Percentiles rank a stretch among this genome's conserved stretches.
Conservation (phyloP, 2,113 vertebrate genomes). For the Tympanuchus pallidicinctus region DNA sequence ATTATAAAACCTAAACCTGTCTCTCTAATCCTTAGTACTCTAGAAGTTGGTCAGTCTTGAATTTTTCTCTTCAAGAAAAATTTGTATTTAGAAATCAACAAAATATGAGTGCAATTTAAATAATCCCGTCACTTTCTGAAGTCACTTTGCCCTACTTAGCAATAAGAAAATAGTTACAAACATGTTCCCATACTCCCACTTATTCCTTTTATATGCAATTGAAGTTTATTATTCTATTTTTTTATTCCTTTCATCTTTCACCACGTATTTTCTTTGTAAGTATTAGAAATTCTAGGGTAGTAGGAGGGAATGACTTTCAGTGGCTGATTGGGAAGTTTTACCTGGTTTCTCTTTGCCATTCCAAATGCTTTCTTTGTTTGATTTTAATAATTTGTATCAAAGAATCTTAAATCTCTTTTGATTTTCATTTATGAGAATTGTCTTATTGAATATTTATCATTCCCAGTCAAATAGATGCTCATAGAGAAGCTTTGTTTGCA, state of each 20-base stretch:
- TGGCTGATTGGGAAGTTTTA: neutral
- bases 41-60: neutral
- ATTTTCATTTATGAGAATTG: neutral
- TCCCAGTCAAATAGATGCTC: neutral
- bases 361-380: neutral
- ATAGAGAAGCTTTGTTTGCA: neutral
- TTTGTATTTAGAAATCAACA: neutral
- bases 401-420: neutral
- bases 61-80: conserved; percentile 10
- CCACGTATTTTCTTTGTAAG: conserved; percentile 10
- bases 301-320: conserved; percentile 1
- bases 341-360: neutral
- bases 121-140: conserved; percentile 12
- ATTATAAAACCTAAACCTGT: neutral
- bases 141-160: neutral
- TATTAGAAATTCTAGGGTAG: neutral
- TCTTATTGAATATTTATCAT: neutral
- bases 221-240: conserved; percentile 39
- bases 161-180: conserved; percentile 47
- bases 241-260: conserved; percentile 35
- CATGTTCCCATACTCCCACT: conserved; percentile 27
- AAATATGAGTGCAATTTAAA: conserved; percentile 2
- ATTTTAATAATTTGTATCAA: neutral
- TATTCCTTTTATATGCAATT: conserved; percentile 41
- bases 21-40: neutral